Conservation (phyloP, 2,113 vertebrate species). For the Probosciger aterrimus region DNA sequence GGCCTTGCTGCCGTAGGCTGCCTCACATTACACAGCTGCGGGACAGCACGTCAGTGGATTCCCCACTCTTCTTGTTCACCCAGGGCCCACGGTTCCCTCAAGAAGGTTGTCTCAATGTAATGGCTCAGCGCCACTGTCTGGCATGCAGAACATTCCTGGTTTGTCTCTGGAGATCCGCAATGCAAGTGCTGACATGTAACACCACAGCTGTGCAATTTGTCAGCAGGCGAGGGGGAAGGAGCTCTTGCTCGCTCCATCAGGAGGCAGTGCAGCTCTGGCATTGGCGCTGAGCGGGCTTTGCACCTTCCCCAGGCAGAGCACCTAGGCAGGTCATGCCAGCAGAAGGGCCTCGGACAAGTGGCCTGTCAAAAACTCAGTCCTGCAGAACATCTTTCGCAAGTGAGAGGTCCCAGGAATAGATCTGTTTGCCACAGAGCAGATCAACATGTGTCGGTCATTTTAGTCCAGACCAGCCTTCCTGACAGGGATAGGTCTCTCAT, state of each 20-base stretch:
- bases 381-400: neutral
- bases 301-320: neutral
- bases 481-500: neutral
- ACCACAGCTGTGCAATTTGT: slow-evolving; percentile 65
- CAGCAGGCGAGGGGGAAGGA: slow-evolving; percentile 18
- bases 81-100: neutral
- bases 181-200: slow-evolving; percentile 64
- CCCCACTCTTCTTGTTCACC: neutral
- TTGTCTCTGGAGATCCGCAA: slow-evolving; percentile 58
- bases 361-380: neutral
- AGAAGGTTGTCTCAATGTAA: slow-evolving; percentile 46
- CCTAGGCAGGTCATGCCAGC: neutral
- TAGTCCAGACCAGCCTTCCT: neutral
- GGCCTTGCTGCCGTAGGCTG: neutral
- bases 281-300: rapidly evolving
- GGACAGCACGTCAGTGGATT: neutral
- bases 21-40: neutral
- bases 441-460: neutral
- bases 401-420: neutral
- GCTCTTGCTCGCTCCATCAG: neutral
- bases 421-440: neutral
- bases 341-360: neutral
- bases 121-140: slow-evolving; percentile 39
- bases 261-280: neutral
- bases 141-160: slow-evolving; percentile 64